Evolutionary conservation across 2,888 invertebrate genomes (phyloP).

Genomic region (Kuschelorhynchus macadamiae): DNA sequence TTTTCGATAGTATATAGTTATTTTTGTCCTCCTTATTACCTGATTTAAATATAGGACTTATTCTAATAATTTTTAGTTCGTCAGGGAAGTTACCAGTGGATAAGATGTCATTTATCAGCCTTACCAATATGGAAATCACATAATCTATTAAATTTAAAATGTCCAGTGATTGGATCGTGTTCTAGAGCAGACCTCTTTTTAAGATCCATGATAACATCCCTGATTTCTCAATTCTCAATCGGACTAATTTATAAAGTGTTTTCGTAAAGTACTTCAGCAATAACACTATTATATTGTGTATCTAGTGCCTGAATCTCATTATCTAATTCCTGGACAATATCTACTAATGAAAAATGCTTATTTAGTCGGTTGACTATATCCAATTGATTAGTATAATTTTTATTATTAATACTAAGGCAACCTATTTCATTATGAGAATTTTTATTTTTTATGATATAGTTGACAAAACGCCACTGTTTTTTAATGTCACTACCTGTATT

Average conservation of each 20-base stretch:
- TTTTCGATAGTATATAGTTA: not conserved
- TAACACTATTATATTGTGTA: too few species aligned
- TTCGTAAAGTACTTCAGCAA: too few species aligned
- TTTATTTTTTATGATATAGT: not conserved
- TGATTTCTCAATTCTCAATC: too few species aligned
- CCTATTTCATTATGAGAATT: too few species aligned
- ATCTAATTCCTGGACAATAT: too few species aligned
- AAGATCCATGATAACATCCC: not conserved
- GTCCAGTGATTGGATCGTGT: not conserved
- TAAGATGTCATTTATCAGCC: not conserved
- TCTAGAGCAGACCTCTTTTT: not conserved
- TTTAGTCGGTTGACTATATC: too few species aligned
- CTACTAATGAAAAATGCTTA: too few species aligned
- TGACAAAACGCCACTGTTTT: slow-evolving; percentile 3
- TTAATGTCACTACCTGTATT: slow-evolving; percentile 1
- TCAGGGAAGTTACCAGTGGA: not conserved
- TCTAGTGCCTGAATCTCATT: too few species aligned
- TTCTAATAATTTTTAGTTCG: slow-evolving; percentile 3
- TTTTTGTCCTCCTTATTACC: not conserved
- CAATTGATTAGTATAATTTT: too few species aligned
- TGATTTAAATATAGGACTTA: slow-evolving; percentile 1
- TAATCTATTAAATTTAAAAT: not conserved
- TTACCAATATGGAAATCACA: not conserved
- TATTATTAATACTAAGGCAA: too few species aligned
- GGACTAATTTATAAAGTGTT: too few species aligned